Evolutionary conservation across 2,113 vertebrate species (phyloP).

Genomic region (Ctenodactylus gundi): DNA sequence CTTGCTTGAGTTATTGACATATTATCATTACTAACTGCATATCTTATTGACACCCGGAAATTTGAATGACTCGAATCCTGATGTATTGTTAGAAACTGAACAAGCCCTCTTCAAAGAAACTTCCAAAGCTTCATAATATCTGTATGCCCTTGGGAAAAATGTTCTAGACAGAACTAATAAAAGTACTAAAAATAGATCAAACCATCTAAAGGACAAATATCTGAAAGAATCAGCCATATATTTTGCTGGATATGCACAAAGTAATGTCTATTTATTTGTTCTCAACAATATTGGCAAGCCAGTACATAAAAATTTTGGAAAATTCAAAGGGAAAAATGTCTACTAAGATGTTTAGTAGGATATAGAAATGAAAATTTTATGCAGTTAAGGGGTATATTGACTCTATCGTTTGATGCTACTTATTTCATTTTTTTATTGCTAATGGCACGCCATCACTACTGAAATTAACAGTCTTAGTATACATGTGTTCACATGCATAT

Average conservation of each 20-base stretch:
- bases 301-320: slow-evolving; percentile 53
- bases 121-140: slow-evolving; percentile 55
- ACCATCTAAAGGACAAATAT: slow-evolving; percentile 67
- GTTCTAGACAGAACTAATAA: slow-evolving; percentile 71
- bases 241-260: slow-evolving; percentile 64
- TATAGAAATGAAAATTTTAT: not conserved
- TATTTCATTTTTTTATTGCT: slow-evolving; percentile 71
- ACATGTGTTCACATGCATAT: slow-evolving; percentile 52
- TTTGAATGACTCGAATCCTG: slow-evolving; percentile 5
- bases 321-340: not conserved
- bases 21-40: not conserved
- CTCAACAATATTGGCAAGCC: slow-evolving; percentile 21
- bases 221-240: slow-evolving; percentile 68
- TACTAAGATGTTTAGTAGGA: slow-evolving; percentile 1
- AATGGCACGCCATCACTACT: slow-evolving; percentile 61
- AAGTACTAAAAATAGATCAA: slow-evolving; percentile 77
- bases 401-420: slow-evolving; percentile 62
- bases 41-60: not conserved
- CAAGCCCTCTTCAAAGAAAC: slow-evolving; percentile 67
- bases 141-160: slow-evolving; percentile 45
- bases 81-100: slow-evolving; percentile 34
- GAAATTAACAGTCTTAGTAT: slow-evolving; percentile 77
- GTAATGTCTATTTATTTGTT: slow-evolving; percentile 49
- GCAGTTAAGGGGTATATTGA: slow-evolving; percentile 48
- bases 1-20: not conserved